Base-by-base conservation (phyloP, 2,113 vertebrate species). In the Anguilla japonica region DNA sequence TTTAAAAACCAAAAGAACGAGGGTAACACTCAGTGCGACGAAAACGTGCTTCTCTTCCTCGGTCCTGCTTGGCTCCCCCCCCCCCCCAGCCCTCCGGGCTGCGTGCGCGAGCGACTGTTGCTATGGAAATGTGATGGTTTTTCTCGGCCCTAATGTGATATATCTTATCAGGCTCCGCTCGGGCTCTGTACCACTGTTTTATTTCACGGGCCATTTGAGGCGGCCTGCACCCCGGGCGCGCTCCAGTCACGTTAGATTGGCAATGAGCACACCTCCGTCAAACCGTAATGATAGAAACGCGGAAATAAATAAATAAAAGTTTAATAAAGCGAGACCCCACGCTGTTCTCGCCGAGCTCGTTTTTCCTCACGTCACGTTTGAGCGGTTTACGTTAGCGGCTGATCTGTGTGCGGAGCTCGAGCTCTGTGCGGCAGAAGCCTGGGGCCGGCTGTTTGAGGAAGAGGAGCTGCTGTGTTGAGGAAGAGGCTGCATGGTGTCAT, bases 91-190 rank as follows among this genome's bases (percentile, higher is more conserved):
- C 93, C 90, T 88, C 90, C 60, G 5, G 90, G 92, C 92, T 91
- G 90, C 89, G 88, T 13, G 86, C 92, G 91, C 92, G 91, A 87
- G 91, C 92, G 91, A 87, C 93, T 89, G 94, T 95, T 95, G 93
- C 93, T 93, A 95, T 95, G 94, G 94, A 92, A 94, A 95, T 94
- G 91, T 89, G 91, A 92, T 93, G 92, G 91, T 94, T 94, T 93
- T 92, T 46, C 93, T 91, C 93, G 92, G 92, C 91, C 90, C 90
- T 93, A 93, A 95, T 93, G 94, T 94, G 93, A 94, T 94, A 87
- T 79, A 93, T 94, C 92, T 95, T 94, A 93, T 94, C 93, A 92
- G 92, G 92, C 93, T 95, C 91, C 92, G 91, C 89, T 89, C 90
- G 91, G 92, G 91, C 90, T 83, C 91, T 90, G 91, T 91, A 93